Percentiles rank a stretch among this genome's conserved stretches.
These are phyloP conservation scores for Torymus texanus DNA, from an alignment of 2,888 invertebrate species.

Conservation along the genomic window DNA sequence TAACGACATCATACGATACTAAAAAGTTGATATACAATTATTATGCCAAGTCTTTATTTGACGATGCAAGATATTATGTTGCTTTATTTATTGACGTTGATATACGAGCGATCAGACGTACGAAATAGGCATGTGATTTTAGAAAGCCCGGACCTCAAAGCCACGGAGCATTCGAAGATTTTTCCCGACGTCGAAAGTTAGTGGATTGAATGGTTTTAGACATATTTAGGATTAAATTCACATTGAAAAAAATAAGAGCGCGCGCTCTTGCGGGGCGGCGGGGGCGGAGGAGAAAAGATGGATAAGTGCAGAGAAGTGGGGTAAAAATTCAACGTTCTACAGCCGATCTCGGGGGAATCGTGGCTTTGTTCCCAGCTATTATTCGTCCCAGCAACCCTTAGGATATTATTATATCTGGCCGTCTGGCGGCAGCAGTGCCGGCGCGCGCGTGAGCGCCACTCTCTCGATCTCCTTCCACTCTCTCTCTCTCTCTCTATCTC, in stretches of 20 bases:
- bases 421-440: conserved; percentile 62
- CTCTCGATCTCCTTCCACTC: conserved; percentile 29
- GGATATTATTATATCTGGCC: conserved; percentile 74
- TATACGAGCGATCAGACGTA: too few species aligned
- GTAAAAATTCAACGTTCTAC: conserved; percentile 58
- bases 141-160: too few species aligned
- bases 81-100: too few species aligned
- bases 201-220: conserved; percentile 67
- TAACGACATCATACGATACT: too few species aligned
- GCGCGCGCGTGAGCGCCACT: conserved; percentile 47
- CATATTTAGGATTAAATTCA: conserved; percentile 72
- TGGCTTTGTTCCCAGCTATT: conserved; percentile 75
- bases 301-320: conserved; percentile 57
- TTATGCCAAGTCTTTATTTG: too few species aligned
- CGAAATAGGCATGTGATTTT: too few species aligned
- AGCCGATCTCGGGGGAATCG: conserved; percentile 67
- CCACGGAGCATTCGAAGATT: too few species aligned
- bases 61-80: too few species aligned
- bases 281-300: conserved; percentile 57
- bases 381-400: conserved; percentile 73
- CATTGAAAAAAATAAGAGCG: conserved; percentile 57
- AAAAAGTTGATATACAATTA: too few species aligned
- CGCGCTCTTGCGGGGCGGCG: background rate
- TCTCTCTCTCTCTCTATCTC: conserved; percentile 5
- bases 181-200: conserved; percentile 33